phyloP scores from a whole-genome alignment of 2,888 invertebrate genomes.

The Oscheius onirici region DNA sequence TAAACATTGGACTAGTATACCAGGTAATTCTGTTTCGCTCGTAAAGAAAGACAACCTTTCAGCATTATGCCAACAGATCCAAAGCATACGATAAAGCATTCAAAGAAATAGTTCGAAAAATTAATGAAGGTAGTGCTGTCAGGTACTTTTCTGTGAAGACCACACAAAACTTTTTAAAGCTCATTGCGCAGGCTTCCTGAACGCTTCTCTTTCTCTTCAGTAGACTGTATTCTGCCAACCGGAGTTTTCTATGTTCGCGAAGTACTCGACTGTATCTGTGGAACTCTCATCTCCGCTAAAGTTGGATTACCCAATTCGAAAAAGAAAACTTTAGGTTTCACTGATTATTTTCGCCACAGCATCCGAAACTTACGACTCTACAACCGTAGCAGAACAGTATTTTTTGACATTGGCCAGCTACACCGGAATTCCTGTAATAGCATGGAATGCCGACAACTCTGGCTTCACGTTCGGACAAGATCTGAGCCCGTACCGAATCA shows the following conservation, averaged over 20 bases:
- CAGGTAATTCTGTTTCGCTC: slow-evolving; percentile 10
- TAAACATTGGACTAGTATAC: slow-evolving; percentile 21
- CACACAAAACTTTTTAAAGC: slow-evolving; percentile 38
- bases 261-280: slow-evolving; percentile 67
- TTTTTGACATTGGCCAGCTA: slow-evolving; percentile 57
- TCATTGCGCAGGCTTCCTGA: slow-evolving; percentile 52
- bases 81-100: slow-evolving; percentile 67
- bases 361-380: slow-evolving; percentile 62
- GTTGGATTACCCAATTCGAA: not conserved
- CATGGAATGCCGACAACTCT: slow-evolving; percentile 97
- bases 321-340: slow-evolving; percentile 48
- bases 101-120: slow-evolving; percentile 59
- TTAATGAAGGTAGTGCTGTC: slow-evolving; percentile 56
- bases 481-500: slow-evolving; percentile 72
- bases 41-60: not conserved
- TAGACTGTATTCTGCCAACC: slow-evolving; percentile 66
- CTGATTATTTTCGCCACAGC: slow-evolving; percentile 67
- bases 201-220: slow-evolving; percentile 54
- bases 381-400: slow-evolving; percentile 64
- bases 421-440: slow-evolving; percentile 89
- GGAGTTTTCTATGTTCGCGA: slow-evolving; percentile 65
- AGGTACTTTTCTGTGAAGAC: slow-evolving; percentile 46
- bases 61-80: slow-evolving; percentile 57
- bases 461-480: slow-evolving; percentile 75
- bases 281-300: slow-evolving; percentile 55